Percentiles rank a stretch among this genome's conserved stretches.
phyloP scores from a whole-genome alignment of 2,888 invertebrate genomes.

The Perizoma affinitatum region DNA sequence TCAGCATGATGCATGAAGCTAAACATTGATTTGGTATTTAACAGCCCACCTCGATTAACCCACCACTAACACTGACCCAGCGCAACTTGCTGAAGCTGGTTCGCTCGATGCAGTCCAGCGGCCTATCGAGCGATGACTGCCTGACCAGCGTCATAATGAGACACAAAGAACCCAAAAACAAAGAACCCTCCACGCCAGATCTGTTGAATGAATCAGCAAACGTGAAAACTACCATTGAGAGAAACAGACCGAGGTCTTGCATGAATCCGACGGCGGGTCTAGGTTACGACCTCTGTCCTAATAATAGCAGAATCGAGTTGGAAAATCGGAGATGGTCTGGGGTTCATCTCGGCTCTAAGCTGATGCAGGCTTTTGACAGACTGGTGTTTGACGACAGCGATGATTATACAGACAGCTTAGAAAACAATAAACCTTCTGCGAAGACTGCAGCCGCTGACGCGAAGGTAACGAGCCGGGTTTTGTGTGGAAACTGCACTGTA shows the following conservation, averaged over 20 bases:
- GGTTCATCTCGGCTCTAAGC: slow-evolving; percentile 87
- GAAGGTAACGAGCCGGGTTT: slow-evolving; percentile 73
- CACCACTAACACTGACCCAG: slow-evolving; percentile 84
- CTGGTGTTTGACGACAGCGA: slow-evolving; percentile 87
- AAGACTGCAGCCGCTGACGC: slow-evolving; percentile 79
- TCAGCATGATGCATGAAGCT: slow-evolving; percentile 81
- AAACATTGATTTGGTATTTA: slow-evolving; percentile 77
- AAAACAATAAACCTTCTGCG: slow-evolving; percentile 81
- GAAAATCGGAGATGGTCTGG: slow-evolving; percentile 89
- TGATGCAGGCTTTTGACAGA: slow-evolving; percentile 89
- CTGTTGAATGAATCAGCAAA: slow-evolving; percentile 83
- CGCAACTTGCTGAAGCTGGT: slow-evolving; percentile 84
- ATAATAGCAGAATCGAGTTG: slow-evolving; percentile 76
- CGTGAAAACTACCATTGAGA: slow-evolving; percentile 76
- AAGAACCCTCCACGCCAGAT: slow-evolving; percentile 84
- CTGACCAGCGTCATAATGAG: slow-evolving; percentile 80
- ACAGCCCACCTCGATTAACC: slow-evolving; percentile 82
- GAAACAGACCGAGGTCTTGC: slow-evolving; percentile 88
- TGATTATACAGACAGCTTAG: slow-evolving; percentile 90
- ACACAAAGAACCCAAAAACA: slow-evolving; percentile 76
- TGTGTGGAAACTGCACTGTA: slow-evolving; percentile 39
- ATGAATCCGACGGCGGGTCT: slow-evolving; percentile 81
- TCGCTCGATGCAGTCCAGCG: slow-evolving; percentile 83
- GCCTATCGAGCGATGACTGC: slow-evolving; percentile 81
- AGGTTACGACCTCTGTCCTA: slow-evolving; percentile 77